phyloP scores from a whole-genome alignment of 2,888 invertebrate genomes.

The Athrips mouffetella region DNA sequence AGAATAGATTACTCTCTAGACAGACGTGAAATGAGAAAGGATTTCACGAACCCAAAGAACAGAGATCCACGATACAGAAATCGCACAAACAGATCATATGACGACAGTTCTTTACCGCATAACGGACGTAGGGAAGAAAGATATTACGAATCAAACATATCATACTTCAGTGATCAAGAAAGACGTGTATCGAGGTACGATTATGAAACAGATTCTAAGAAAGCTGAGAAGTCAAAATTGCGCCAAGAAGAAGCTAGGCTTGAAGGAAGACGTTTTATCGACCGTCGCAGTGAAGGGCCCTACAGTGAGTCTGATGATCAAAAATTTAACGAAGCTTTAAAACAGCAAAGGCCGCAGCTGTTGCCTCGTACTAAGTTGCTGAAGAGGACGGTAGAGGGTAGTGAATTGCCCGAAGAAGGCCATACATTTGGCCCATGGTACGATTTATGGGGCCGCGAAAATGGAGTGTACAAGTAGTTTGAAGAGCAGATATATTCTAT shows the following conservation, averaged over 20 bases:
- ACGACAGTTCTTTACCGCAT: constrained; percentile 65
- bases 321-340: constrained; percentile 74
- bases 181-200: constrained; percentile 63
- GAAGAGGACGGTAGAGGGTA: constrained; percentile 73
- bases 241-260: constrained; percentile 70
- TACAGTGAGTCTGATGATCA: constrained; percentile 76
- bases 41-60: constrained; percentile 54
- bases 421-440: constrained; percentile 93
- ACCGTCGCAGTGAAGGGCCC: constrained; percentile 62
- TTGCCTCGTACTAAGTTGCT: constrained; percentile 85
- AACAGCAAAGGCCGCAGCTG: constrained; percentile 76
- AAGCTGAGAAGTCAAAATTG: constrained; percentile 72
- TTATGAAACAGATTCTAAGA: constrained; percentile 74
- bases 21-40: constrained; percentile 59
- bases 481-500: constrained; percentile 40
- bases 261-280: constrained; percentile 61
- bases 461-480: constrained; percentile 79
- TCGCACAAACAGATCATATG: constrained; percentile 63
- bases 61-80: constrained; percentile 52
- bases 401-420: constrained; percentile 76
- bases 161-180: constrained; percentile 69
- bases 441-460: constrained; percentile 89
- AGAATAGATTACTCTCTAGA: constrained; percentile 71
- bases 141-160: constrained; percentile 69
- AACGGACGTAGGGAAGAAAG: constrained; percentile 65